Percentiles rank a stretch among this genome's conserved stretches.
Evolutionary conservation across 1,140 invertebrate species (phyloP).

Genomic region (Achroia grisella): DNA sequence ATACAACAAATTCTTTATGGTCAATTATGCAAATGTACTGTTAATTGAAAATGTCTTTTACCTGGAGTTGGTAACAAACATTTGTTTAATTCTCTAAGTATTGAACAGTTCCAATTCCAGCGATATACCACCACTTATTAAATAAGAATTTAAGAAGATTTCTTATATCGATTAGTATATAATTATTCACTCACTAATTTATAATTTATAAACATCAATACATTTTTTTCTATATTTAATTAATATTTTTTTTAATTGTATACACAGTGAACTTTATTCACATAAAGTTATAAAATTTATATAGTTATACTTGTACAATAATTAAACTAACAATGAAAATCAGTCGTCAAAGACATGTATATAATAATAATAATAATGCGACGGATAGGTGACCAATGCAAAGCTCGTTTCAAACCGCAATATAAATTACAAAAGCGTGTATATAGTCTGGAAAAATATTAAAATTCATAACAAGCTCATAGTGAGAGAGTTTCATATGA

Average conservation of each 20-base stretch:
- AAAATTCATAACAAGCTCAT: background rate
- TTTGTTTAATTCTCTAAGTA: no score
- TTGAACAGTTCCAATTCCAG: no score
- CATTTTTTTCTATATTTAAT: slow-evolving; percentile 21
- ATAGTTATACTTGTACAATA: slow-evolving; percentile 31
- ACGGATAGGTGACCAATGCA: slow-evolving; percentile 18
- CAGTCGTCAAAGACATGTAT: slow-evolving; percentile 56
- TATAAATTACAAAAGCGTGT: slow-evolving; percentile 1
- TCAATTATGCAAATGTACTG: no score
- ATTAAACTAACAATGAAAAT: slow-evolving; percentile 60
- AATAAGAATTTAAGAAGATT: background rate
- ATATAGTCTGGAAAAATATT: slow-evolving; percentile 1
- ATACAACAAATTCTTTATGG: no score
- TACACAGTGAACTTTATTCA: slow-evolving; percentile 53
- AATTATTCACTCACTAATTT: slow-evolving; percentile 35
- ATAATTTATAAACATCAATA: slow-evolving; percentile 60
- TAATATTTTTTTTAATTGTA: slow-evolving; percentile 51
- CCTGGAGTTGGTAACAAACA: no score
- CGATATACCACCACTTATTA: no score
- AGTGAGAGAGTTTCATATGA: background rate
- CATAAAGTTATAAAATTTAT: slow-evolving; percentile 57
- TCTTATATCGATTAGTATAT: slow-evolving; percentile 3
- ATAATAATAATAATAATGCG: slow-evolving; percentile 17
- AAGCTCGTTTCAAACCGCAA: slow-evolving; percentile 19
- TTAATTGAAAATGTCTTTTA: no score